phyloP scores from a whole-genome alignment of 2,888 invertebrate genomes.

The Pandemis cinnamomeana region DNA sequence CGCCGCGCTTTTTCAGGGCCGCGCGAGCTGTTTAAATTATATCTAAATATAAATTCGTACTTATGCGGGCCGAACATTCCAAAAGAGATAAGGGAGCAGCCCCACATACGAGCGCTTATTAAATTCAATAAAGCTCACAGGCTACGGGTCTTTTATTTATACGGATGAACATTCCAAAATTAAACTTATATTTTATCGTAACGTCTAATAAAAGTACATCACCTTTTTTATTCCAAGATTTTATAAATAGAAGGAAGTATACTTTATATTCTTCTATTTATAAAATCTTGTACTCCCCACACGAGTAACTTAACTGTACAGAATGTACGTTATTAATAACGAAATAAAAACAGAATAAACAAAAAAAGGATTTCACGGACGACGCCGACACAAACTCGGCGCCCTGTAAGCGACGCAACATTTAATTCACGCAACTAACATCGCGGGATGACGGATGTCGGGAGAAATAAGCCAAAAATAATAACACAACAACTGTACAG shows the following conservation, averaged over 20 bases:
- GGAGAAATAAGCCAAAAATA: constrained; percentile 57
- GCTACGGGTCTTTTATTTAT: constrained; percentile 19
- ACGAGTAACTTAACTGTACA: not conserved
- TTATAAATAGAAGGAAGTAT: not conserved
- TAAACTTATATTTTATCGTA: constrained; percentile 16
- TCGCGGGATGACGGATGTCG: constrained; percentile 46
- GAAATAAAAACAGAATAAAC: not conserved
- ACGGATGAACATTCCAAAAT: constrained; percentile 17
- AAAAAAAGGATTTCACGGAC: not conserved
- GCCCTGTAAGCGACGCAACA: not conserved
- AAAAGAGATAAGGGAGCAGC: constrained; percentile 44
- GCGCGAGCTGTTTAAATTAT: constrained; percentile 73
- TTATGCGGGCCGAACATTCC: constrained; percentile 45
- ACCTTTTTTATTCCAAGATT: not conserved
- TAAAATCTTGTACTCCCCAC: too few species aligned
- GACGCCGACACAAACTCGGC: not conserved
- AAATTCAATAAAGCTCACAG: constrained; percentile 44
- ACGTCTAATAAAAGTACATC: not conserved
- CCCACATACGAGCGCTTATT: constrained; percentile 40
- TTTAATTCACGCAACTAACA: constrained; percentile 31
- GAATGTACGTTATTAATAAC: not conserved
- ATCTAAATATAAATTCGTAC: constrained; percentile 60
- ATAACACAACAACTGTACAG: constrained; percentile 54
- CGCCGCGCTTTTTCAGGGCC: constrained; percentile 68
- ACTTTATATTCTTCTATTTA: too few species aligned